Base-by-base conservation (phyloP, 2,797 vertebrate species). In the Luscinia luscinia region DNA sequence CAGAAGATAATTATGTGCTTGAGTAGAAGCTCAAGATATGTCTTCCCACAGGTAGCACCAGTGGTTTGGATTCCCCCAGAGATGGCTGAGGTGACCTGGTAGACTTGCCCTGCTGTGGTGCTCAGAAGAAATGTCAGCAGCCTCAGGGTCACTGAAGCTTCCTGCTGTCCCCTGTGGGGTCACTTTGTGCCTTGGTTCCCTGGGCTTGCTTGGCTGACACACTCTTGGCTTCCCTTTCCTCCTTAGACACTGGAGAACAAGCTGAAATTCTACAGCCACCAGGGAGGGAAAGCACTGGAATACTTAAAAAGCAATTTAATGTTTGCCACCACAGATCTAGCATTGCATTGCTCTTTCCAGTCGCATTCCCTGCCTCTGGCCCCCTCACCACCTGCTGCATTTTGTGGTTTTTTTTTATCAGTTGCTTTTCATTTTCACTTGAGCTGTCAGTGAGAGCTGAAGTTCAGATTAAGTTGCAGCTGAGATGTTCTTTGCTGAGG, bases 281-380 rank as follows among this genome's bases (percentile, higher is more conserved):
- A 0, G 58, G 40, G 62, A 93, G 67, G 57, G 67, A 87, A 88
- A 70, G 57, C 70, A 63, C 49, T 84, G 84, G 88, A 82, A 72
- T 89, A 64, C 93, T 90, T 90, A 90, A 92, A 95, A 96, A 88
- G 62, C 87, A 90, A 88, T 93, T 93, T 91, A 88, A 90, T 70
- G 75, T 67, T 95, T 85, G 80, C 74, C 59, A 54, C 40, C 67
- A 24, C 67, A 28, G 40, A 24, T 21, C 30, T 73, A 48, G 73
- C 46, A 54, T 52, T n/a, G 34, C 40, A n/a, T 67, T 84, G 52
- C 72, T 85, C 38, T 94, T 93, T 76, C 88, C 52, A 77, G 84
- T 88, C 0, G 14, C 27, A 23, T 70, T 84, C 57, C 57, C 80
- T 84, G 94, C 87, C 89, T 87, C 84, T 75, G 87, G 58, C 64